Evolutionary conservation across 1,140 invertebrate genomes (phyloP).

Genomic region (Leptinotarsa undecemlineata): DNA sequence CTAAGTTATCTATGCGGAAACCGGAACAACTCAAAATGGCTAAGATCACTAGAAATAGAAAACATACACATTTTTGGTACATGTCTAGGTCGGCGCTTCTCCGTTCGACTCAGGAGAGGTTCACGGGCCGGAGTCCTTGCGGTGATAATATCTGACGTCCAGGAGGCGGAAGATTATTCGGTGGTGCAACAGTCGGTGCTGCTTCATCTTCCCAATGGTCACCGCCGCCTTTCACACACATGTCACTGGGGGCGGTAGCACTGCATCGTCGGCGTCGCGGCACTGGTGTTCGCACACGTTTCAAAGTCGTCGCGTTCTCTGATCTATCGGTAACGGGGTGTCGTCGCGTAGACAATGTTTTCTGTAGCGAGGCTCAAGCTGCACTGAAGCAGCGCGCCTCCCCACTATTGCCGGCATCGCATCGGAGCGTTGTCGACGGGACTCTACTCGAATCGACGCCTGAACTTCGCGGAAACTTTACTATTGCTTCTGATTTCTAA

Average conservation of each 20-base stretch:
- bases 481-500: constrained; percentile 9
- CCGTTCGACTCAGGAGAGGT: constrained; percentile 34
- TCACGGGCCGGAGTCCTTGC: constrained; percentile 32
- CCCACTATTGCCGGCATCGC: constrained; percentile 15
- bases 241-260: constrained; percentile 15
- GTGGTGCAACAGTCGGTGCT: constrained; percentile 28
- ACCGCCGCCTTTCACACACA: background rate
- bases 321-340: background rate
- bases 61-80: constrained; percentile 55
- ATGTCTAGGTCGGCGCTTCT: constrained; percentile 49
- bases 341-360: constrained; percentile 33
- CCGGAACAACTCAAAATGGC: constrained; percentile 53
- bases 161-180: constrained; percentile 39
- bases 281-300: constrained; percentile 5
- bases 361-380: constrained; percentile 48
- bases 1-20: constrained; percentile 53
- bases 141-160: constrained; percentile 41
- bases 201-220: constrained; percentile 43
- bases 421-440: too few species aligned
- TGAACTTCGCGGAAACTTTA: background rate
- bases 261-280: constrained; percentile 21
- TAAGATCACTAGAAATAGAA: constrained; percentile 54
- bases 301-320: background rate
- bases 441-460: background rate
- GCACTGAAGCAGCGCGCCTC: constrained; percentile 42